Evolutionary conservation across 2,113 vertebrate species (phyloP), one percentile per base, ranked within the genome.

Genomic region (Copsychus sechellarum): DNA sequence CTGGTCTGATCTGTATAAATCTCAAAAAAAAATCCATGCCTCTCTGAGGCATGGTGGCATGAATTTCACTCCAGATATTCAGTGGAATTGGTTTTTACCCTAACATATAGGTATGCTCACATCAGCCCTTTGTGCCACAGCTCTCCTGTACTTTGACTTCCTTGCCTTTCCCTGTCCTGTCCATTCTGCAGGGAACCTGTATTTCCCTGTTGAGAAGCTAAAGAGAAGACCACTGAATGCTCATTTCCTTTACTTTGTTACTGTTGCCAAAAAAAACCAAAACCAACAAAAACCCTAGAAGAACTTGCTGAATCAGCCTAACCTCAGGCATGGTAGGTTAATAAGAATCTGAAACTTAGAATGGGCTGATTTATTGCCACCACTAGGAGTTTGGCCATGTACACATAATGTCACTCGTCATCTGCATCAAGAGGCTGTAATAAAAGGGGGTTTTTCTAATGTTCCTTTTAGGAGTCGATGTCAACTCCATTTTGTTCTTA

Each of bases 401-500:
- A 45, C 13, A 33, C 1, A 1, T 51, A 54, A 60, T 56, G 29
- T 66, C 33, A 11, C 77, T 82, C 79, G 36, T 36, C 84, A 20
- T 51, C 26, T 81, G 45, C 12, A 50, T n/a, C 26, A 62, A 53
- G 14, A 72, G 21, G 26, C 28, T 67, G 56, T 79, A 70, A 70
- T 50, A 51, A 82, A 73, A 64, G 21, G 53, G 28, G 43, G 28
- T 38, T 36, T 77, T 72, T 70, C 58, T 28, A 48, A 47, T 88
- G n/a, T 90, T 92, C 77, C 58, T 34, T 84, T 88, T 86, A 99
- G 99, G 97, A 98, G 98, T 2, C 67, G 95, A 40, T 85, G 5
- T 18, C 96, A 98, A 3, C 96, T 99, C 31, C 97, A 97, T 66
- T 98, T 98, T 86, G 96, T 98, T 70, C 96, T 99, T 86, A 98